Base-by-base conservation (phyloP, 2,797 vertebrate species). In the Tapera naevia region DNA sequence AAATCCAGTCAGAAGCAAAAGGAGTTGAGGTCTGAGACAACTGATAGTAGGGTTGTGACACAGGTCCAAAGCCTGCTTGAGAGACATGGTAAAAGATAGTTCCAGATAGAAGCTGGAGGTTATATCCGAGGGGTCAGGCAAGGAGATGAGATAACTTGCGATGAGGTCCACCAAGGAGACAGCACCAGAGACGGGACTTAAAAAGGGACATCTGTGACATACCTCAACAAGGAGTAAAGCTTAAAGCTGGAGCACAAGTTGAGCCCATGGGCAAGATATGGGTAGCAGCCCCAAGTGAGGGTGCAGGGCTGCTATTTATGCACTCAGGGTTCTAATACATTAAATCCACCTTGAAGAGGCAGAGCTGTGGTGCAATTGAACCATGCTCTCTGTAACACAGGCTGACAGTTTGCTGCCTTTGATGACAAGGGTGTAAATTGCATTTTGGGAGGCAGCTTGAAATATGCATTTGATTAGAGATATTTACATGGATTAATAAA, bases 401-500 rank as follows among this genome's bases (percentile, higher is more conserved):
- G 5, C 61, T 57, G 48, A 50, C 67, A 80, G 35, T 80, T 54
- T 84, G 24, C 27, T 73, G 24, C 30, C 56, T 76, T 67, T n/a
- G 28, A 80, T 64, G 33, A 32, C 9, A 74, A 89, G 60, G 17
- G 17, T 64, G 19, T 25, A 92, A 92, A 87, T 39, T 50, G 4
- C 21, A 61, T 80, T 91, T 61, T 22, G 37, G 46, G 23, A 92
- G 30, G 48, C 3, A 80, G 30, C 39, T 83, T 78, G 65, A 89
- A 83, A 83, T n/a, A 45, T 7, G 13, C n/a, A 56, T 93, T 93
- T 79, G 84, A 89, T 94, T 91, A 89, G 46, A 80, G 27, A 46
- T 84, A 94, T 80, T 93, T 86, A 83, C 89, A 81, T 87, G 88
- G 83, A 92, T 96, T 97, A 96, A 97, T 97, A 95, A 95, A 91